Base-by-base conservation (phyloP, 2,888 invertebrate genomes). In the Sclerodermus sp. region DNA sequence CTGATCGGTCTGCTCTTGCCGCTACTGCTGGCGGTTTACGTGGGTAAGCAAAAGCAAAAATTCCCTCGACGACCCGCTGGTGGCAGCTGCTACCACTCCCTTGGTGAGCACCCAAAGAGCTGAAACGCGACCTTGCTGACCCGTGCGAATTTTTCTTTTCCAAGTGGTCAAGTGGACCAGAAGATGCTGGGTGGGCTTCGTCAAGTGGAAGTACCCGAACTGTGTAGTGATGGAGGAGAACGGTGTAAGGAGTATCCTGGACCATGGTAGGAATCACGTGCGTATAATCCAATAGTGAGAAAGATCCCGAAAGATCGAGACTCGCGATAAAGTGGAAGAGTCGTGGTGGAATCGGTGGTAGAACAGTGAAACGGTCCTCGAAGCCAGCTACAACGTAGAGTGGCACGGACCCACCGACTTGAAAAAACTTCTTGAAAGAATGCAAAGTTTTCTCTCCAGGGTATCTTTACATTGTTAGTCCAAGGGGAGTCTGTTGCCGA, bases 231-330 rank as follows among this genome's bases (percentile, higher is more conserved):
- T 75, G 18, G 72, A 73, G 52, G 60, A 64, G 45, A 73, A 65
- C 54, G 71, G 62, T 32, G 67, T 74, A 18, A 57, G 70, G 17
- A 70, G 68, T 46, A 74, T 71, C 38, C 49, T 77, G 49, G 77
- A 77, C 44, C 71, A 76, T 29, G 73, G 74, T 45, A 66, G 71
- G 55, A 76, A 76, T 62, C 76, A 76, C 61, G 76, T 70, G 56
- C 58, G 64, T 60, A 49, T n/a, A n/a, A n/a, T n/a, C n/a, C n/a
- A n/a, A n/a, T n/a, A n/a, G n/a, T n/a, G n/a, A n/a, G n/a, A n/a
- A n/a, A n/a, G n/a, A n/a, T n/a, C n/a, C n/a, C n/a, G n/a, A n/a
- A n/a, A n/a, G n/a, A n/a, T n/a, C n/a, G n/a, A n/a, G n/a, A n/a
- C n/a, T n/a, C n/a, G n/a, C n/a, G n/a, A 8, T 9, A 4, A 29